A percentile compares a stretch with the other conserved stretches of the same genome.
These are phyloP conservation scores for Achatina immaculata DNA, from an alignment of 1,140 invertebrate genomes.

Conservation along the genomic window DNA sequence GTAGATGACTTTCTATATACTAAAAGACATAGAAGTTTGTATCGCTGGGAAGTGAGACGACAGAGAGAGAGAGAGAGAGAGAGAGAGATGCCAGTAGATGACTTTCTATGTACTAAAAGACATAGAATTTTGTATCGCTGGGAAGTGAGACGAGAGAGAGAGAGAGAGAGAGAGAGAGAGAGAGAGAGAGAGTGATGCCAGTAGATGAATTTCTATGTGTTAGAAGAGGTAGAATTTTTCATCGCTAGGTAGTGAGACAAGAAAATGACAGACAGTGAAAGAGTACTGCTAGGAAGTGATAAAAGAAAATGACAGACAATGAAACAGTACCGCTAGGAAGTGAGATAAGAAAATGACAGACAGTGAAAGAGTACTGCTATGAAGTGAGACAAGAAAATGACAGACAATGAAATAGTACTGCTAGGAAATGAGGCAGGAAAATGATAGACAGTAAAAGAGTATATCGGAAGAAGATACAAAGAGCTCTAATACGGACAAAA, in stretches of 20 bases:
- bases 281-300: not conserved
- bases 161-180: too few relatives aligned
- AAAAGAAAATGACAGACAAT: too few relatives aligned
- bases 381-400: not conserved
- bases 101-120: not conserved
- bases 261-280: not conserved
- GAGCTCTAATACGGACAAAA: too few relatives aligned
- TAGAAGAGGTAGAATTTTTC: not conserved
- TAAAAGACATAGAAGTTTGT: not conserved
- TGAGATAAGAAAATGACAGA: not conserved
- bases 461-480: too few relatives aligned
- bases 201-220: not conserved
- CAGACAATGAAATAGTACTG: too few relatives aligned
- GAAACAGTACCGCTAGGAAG: not conserved
- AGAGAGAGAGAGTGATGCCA: too few relatives aligned
- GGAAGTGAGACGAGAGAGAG: not conserved
- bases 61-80: not conserved
- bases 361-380: not conserved
- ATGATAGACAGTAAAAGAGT: too few relatives aligned
- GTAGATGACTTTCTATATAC: not conserved
- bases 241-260: not conserved
- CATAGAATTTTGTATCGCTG: not conserved
- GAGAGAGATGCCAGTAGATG: not conserved
- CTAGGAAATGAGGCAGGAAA: too few relatives aligned
- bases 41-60: not conserved